These are phyloP conservation scores for Metacarcinus magister DNA, from an alignment of 2,888 invertebrate species.

Conservation along the genomic window DNA sequence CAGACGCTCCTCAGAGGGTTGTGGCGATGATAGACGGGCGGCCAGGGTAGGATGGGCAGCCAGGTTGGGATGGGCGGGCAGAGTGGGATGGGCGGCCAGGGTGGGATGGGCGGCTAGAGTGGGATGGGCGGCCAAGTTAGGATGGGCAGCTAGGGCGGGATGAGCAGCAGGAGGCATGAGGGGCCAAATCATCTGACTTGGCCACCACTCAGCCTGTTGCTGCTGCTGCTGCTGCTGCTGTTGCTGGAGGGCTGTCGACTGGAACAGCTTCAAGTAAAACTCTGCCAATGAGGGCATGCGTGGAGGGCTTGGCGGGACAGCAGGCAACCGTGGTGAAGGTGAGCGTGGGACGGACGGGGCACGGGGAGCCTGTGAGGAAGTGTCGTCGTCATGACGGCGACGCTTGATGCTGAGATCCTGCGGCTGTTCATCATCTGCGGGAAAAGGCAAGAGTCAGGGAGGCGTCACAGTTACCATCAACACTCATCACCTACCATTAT, in stretches of 20 bases:
- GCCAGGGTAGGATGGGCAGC: slow-evolving; percentile 65
- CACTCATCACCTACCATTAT: neutral
- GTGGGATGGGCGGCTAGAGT: slow-evolving; percentile 55
- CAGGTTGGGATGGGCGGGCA: slow-evolving; percentile 52
- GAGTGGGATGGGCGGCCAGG: slow-evolving; percentile 57
- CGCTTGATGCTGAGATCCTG: slow-evolving; percentile 81
- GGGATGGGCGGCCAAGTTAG: slow-evolving; percentile 62
- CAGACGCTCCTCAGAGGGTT: slow-evolving; percentile 73
- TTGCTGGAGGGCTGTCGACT: slow-evolving; percentile 75
- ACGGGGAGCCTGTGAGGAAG: neutral
- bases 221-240: slow-evolving; percentile 66
- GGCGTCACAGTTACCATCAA: neutral
- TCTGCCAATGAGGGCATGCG: slow-evolving; percentile 79
- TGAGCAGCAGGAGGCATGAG: slow-evolving; percentile 60
- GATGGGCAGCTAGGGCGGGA: slow-evolving; percentile 61
- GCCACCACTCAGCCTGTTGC: slow-evolving; percentile 67
- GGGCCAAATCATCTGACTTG: slow-evolving; percentile 67
- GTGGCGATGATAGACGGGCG: slow-evolving; percentile 69
- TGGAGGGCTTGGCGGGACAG: slow-evolving; percentile 62
- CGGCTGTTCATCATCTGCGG: slow-evolving; percentile 78
- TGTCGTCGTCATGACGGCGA: slow-evolving; percentile 65
- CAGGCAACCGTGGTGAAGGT: neutral
- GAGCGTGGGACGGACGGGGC: slow-evolving; percentile 3
- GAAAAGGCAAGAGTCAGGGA: neutral
- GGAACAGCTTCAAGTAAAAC: slow-evolving; percentile 82